Conservation (phyloP, 2,888 invertebrate species). For the Sarcophaga variegata region DNA sequence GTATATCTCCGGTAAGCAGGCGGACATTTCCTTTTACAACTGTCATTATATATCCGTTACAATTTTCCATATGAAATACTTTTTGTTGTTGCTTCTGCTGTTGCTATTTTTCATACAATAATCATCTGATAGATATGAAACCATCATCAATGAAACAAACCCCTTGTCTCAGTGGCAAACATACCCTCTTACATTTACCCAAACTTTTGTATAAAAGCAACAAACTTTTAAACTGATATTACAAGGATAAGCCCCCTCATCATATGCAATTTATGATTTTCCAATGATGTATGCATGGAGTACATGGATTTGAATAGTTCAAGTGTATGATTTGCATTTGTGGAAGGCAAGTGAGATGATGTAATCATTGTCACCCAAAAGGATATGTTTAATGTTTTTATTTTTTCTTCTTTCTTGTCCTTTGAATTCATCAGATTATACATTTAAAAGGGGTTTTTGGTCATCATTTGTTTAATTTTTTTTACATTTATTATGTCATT, state of each 20-base stretch:
- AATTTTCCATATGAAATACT: conserved; percentile 66
- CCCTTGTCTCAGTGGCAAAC: background rate
- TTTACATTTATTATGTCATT: background rate
- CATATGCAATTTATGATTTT: conserved; percentile 26
- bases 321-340: conserved; percentile 58
- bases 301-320: conserved; percentile 36
- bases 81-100: background rate
- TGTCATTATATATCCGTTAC: conserved; percentile 71
- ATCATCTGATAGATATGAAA: conserved; percentile 70
- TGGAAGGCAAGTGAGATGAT: conserved; percentile 29
- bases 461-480: conserved; percentile 22
- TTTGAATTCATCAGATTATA: background rate
- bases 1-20: conserved; percentile 81
- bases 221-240: conserved; percentile 71
- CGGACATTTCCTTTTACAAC: conserved; percentile 79
- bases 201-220: conserved; percentile 36
- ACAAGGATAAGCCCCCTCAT: conserved; percentile 71
- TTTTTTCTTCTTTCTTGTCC: background rate
- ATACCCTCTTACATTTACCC: conserved; percentile 1
- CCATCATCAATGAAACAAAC: conserved; percentile 59
- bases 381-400: conserved; percentile 31
- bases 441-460: conserved; percentile 17
- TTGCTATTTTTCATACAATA: conserved; percentile 4
- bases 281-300: background rate
- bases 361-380: conserved; percentile 52